Base-by-base conservation (phyloP, 2,888 invertebrate genomes). In the Xestia ashworthii region DNA sequence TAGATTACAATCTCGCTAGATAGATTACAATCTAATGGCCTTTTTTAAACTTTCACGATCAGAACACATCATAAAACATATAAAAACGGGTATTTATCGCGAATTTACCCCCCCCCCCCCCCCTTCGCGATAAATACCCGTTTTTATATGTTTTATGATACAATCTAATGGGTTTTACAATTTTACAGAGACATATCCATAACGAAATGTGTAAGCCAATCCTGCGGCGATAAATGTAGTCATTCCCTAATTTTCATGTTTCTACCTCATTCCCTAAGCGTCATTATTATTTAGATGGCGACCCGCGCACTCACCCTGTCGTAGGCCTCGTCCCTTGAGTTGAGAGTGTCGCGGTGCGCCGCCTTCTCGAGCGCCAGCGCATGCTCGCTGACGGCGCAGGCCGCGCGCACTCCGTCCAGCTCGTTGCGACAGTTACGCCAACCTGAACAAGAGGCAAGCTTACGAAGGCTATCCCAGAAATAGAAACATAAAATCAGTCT, bases 341-440 rank as follows among this genome's bases (percentile, higher is more conserved):
- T 85, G 22, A 92, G 83, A 50, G 93, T 91, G 1, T 93, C 94
- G 1, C 82, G 85, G 3, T 90, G 88, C 71, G 94, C 94, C 67
- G 92, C 92, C 3, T 94, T 91, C 90, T 96, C 95, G 41, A 88
- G 82, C 44, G 90, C 85, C 73, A 95, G 90, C 82, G 95, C 95
- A 76, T 87, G 93, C 87, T 93, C 93, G 78, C 85, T 53, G 46
- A 85, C 87, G 4, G 91, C 91, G 32, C 85, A 89, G 3, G 93
- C 90, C 4, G 92, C 93, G 71, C 93, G 93, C 69, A 83, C 91
- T 11, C 92, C 90, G 11, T 95, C 95, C 91, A 95, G 25, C 91
- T 96, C 96, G 90, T 95, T 95, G 88, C 95, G 96, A 74, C 94
- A 92, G 91, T 96, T 96, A 32, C 94, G 94, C 95, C 95, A 95